Conservation (phyloP, 2,888 invertebrate species). For the Pseudoips prasinana region DNA sequence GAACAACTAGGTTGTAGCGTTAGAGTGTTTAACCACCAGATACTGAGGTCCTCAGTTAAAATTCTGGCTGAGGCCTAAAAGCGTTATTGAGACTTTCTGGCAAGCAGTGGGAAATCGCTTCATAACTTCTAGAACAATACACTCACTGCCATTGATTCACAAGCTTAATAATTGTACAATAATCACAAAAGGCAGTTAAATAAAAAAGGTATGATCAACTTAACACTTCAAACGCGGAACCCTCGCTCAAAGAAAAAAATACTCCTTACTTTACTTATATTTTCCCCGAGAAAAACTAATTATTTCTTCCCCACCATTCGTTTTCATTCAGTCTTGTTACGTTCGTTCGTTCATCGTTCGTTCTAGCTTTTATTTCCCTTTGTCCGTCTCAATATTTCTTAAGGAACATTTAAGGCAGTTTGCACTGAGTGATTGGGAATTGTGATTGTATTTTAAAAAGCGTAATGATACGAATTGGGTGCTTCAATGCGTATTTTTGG, state of each 20-base stretch:
- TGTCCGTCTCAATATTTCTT: slow-evolving; percentile 23
- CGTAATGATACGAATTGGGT: slow-evolving; percentile 16
- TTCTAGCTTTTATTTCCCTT: slow-evolving; percentile 18
- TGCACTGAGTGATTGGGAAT: slow-evolving; percentile 24
- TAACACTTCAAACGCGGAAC: no score
- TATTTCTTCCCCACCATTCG: slow-evolving; percentile 50
- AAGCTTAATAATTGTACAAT: no score
- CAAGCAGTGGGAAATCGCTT: no score
- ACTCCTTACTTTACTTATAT: neutral
- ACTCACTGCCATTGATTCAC: no score
- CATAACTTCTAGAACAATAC: no score
- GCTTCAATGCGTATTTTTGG: neutral
- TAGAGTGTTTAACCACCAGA: no score
- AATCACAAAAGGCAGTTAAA: no score
- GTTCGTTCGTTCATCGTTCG: slow-evolving; percentile 10
- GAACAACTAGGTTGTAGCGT: no score
- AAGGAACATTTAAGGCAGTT: slow-evolving; percentile 18
- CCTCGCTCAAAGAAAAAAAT: neutral
- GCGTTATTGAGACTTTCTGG: no score
- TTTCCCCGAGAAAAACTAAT: slow-evolving; percentile 46
- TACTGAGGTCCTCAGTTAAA: no score
- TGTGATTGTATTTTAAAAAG: slow-evolving; percentile 19
- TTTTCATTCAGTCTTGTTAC: slow-evolving; percentile 48
- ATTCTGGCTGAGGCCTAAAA: no score
- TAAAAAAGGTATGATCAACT: no score